These are phyloP conservation scores for Torymus aiolomorphi DNA, from an alignment of 2,888 invertebrate species.

Conservation along the genomic window DNA sequence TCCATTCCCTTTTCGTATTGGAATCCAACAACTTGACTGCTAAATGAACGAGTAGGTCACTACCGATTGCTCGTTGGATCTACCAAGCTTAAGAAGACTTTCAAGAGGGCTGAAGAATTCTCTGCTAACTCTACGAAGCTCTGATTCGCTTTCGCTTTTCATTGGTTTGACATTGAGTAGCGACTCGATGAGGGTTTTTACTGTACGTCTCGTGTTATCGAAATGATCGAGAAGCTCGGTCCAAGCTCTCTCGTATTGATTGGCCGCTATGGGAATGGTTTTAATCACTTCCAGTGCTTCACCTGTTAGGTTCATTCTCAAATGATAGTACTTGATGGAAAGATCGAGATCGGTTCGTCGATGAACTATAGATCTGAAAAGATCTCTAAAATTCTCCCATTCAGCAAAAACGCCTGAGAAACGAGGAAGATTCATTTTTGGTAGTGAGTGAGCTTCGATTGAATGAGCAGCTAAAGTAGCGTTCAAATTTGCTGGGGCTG, in stretches of 20 bases:
- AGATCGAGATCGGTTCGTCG: neutral
- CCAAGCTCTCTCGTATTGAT: conserved; percentile 18
- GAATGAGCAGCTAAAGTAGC: too few relatives aligned
- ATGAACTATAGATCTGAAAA: too few relatives aligned
- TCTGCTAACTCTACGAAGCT: too few relatives aligned
- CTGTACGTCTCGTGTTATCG: neutral
- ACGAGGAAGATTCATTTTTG: too few relatives aligned
- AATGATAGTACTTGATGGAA: neutral
- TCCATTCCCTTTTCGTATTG: too few relatives aligned
- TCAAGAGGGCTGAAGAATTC: too few relatives aligned
- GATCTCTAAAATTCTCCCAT: conserved; percentile 16
- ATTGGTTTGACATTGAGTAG: too few relatives aligned
- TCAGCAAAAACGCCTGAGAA: too few relatives aligned
- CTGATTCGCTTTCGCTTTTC: too few relatives aligned
- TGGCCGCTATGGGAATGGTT: conserved; percentile 9
- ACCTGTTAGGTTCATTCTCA: conserved; percentile 14
- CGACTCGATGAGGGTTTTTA: too few relatives aligned
- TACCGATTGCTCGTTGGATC: neutral
- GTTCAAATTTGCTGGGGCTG: too few relatives aligned
- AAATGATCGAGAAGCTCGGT: neutral
- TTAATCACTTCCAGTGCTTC: neutral
- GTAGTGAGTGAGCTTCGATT: too few relatives aligned
- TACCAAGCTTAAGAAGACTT: neutral
- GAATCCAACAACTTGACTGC: neutral
- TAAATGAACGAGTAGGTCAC: neutral